Conservation (phyloP, 1,140 invertebrate genomes). For the Bombus consobrinus region DNA sequence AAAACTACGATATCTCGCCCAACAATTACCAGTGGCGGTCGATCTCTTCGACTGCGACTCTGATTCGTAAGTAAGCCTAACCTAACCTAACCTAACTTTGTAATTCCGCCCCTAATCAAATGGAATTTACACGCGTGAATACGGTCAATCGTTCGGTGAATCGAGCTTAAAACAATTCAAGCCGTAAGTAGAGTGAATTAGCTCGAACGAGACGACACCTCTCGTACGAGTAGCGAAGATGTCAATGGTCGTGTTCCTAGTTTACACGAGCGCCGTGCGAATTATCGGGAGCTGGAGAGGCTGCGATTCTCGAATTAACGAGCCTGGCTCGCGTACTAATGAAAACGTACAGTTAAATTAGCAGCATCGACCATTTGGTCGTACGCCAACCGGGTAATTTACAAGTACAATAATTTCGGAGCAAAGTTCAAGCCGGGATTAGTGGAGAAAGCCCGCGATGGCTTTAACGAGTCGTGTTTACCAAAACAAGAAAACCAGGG, state of each 20-base stretch:
- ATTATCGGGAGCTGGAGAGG: slow-evolving; percentile 29
- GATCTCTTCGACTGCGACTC: background rate
- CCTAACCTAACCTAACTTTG: background rate
- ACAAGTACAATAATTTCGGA: slow-evolving; percentile 51
- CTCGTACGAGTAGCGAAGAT: slow-evolving; percentile 7
- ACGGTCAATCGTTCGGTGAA: background rate
- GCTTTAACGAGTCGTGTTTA: background rate
- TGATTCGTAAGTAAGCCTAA: background rate
- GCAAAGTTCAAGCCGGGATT: slow-evolving; percentile 11
- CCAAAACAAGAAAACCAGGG: background rate
- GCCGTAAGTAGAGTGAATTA: background rate
- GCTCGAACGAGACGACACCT: background rate
- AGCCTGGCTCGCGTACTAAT: slow-evolving; percentile 31
- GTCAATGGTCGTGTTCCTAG: background rate
- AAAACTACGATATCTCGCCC: slow-evolving; percentile 13
- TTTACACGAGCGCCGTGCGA: slow-evolving; percentile 6
- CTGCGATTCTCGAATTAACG: slow-evolving; percentile 56
- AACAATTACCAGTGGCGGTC: background rate
- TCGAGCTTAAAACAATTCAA: background rate
- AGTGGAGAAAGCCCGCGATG: slow-evolving; percentile 1
- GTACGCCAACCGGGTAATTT: slow-evolving; percentile 57
- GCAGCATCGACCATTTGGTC: slow-evolving; percentile 53
- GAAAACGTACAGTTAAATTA: slow-evolving; percentile 58
- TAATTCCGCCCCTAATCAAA: background rate
- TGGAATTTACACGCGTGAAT: background rate